Conservation (phyloP, 2,888 invertebrate genomes). For the Chirona hameri region DNA sequence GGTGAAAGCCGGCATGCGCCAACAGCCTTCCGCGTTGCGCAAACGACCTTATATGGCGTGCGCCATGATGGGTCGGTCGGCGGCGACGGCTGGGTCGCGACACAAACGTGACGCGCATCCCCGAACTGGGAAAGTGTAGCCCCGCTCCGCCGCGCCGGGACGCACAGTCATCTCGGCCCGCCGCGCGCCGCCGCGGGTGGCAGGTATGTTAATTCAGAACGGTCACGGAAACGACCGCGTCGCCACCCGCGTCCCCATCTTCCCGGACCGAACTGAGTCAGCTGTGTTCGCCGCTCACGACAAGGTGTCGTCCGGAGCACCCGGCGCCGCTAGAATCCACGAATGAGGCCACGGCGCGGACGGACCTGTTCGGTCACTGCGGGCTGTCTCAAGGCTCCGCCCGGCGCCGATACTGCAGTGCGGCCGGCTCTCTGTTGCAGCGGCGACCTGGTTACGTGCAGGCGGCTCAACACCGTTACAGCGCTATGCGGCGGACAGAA, state of each 20-base stretch:
- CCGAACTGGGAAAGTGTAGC: not conserved
- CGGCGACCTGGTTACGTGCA: not conserved
- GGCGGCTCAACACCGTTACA: not conserved
- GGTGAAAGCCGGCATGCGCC: not conserved
- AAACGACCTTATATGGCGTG: not conserved
- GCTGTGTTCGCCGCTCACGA: no score
- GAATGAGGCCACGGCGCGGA: no score
- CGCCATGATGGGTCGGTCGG: not conserved
- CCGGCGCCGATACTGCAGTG: no score
- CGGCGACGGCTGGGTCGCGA: not conserved
- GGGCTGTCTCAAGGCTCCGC: no score
- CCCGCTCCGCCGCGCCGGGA: not conserved
- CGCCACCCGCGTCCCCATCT: no score
- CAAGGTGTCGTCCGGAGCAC: no score
- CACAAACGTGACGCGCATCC: not conserved
- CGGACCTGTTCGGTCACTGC: no score
- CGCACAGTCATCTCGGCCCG: not conserved
- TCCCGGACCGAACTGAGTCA: no score
- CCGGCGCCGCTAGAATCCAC: no score
- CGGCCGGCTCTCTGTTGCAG: not conserved
- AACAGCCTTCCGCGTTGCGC: slow-evolving; percentile 23
- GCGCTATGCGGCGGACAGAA: not conserved
- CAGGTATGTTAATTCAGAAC: no score
- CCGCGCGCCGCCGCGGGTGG: not conserved
- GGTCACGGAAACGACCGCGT: no score